Evolutionary conservation across 2,888 invertebrate genomes (phyloP), one percentile per base, ranked within the genome.

Genomic region (Oasisia sp.): DNA sequence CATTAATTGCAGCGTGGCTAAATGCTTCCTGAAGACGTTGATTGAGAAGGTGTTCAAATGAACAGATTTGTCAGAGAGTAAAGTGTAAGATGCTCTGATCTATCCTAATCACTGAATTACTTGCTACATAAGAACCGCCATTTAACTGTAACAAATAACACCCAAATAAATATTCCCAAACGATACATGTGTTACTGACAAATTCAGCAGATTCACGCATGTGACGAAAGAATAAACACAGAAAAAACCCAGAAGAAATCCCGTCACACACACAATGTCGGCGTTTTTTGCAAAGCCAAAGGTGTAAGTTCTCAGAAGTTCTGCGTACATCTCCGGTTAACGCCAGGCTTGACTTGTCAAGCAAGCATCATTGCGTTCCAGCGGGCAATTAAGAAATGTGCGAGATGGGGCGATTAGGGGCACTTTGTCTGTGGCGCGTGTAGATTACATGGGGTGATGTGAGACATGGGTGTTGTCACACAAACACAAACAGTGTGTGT

Each of bases 281-380:
- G 14, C 19, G 12, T 74, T 74, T 74, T 74, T 74, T 19, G 7
- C 14, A 74, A 74, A 74, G 74, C 74, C 7, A n/a, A 74, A 74
- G 74, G 19, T 74, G 50, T 50, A 50, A 50, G 5, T 50, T 50
- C 50, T 50, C 50, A 2, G 50, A 50, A 9, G 9, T 50, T 50
- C 50, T 27, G 74, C 7, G 19, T 74, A 74, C 27, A 27, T 74
- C 27, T 1, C 2, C 38, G 11, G 74, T 74, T 19, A 4, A 74
- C n/a, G 74, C 74, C 74, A 74, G n/a, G 74, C 74, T 27, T 74
- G 74, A 74, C 74, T 74, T 74, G 74, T 58, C 58, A 58, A 58
- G 58, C 19, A 27, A 74, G 19, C 74, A 74, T 74, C n/a, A n/a
- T n/a, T 74, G 74, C 19, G n/a, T 74, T 74, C 27, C 74, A 74